Evolutionary conservation across 2,888 invertebrate genomes (phyloP), one percentile per base, ranked within the genome.

Genomic region (Hyalella azteca): DNA sequence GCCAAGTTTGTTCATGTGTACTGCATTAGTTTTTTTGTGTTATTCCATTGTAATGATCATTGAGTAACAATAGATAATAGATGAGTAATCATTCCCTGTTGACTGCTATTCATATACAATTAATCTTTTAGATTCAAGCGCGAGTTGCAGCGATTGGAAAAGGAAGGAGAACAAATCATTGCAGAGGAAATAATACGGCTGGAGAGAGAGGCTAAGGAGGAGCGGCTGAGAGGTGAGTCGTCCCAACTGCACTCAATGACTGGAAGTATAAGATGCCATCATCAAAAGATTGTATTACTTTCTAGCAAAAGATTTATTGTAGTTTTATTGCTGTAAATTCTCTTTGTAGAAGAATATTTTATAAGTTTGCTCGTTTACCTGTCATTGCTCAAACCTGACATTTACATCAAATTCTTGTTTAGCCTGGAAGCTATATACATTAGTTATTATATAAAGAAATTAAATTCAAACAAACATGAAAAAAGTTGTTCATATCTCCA

Each of bases 131-230:
- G 85, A 39, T 41, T 85, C 4, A 77, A 73, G 3, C 54, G 82
- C 19, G 85, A 85, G 66, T 49, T 85, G 41, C 82, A 85, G 48
- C 73, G 85, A 19, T 41, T 85, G n/a, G 95, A 95, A 4, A 94
- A 95, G 86, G 95, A 96, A 88, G 90, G 95, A 78, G 95, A 94
- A 88, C 90, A 86, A 77, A 48, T 81, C 22, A 85, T 85, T 32
- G 78, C 76, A 39, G 84, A 85, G 73, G 84, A 84, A 60, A 41
- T 82, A 11, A 78, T 73, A 2, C 77, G 45, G 3, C 19, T 77
- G 59, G 41, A 79, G 19, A 54, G 19, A 54, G 59, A 79, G 3
- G 59, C 59, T 13, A 41, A 60, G 19, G 75, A 75, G 19, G 29
- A 45, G 26, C 9, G 45, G 1, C 22, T 45, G 26, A 75, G 75